Conservation (phyloP, 2,888 invertebrate genomes). For the Phanerotoma sp. region DNA sequence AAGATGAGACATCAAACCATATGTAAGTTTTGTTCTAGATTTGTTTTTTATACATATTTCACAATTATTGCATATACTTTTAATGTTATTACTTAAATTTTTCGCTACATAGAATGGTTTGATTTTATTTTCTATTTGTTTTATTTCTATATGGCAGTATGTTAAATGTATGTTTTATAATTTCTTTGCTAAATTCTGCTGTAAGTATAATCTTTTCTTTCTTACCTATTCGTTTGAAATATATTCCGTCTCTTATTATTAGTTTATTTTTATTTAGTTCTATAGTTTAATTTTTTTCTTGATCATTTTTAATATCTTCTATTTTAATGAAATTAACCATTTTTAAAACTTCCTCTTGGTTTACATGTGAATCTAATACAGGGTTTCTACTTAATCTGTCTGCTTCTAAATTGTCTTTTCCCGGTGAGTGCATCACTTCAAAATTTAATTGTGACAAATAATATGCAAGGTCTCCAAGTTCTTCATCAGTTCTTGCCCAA, state of each 20-base stretch:
- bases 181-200: constrained; percentile 26
- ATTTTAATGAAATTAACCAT: constrained; percentile 13
- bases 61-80: constrained; percentile 30
- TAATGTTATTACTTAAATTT: constrained; percentile 31
- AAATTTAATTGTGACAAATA: too few species aligned
- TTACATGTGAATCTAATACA: too few species aligned
- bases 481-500: too few species aligned
- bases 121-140: constrained; percentile 28
- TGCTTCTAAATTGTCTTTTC: too few species aligned
- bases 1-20: constrained; percentile 37
- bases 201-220: constrained; percentile 29
- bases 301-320: constrained; percentile 12
- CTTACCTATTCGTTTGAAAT: constrained; percentile 25
- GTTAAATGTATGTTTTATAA: constrained; percentile 27
- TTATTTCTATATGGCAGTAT: constrained; percentile 29
- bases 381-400: too few species aligned
- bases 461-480: too few species aligned
- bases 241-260: constrained; percentile 21
- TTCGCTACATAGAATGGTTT: constrained; percentile 25
- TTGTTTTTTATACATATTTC: constrained; percentile 42
- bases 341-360: too few species aligned
- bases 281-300: constrained; percentile 22
- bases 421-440: too few species aligned
- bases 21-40: constrained; percentile 35
- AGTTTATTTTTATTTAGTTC: constrained; percentile 20